Conservation (phyloP, 2,797 vertebrate species). For the Spinus pinus region DNA sequence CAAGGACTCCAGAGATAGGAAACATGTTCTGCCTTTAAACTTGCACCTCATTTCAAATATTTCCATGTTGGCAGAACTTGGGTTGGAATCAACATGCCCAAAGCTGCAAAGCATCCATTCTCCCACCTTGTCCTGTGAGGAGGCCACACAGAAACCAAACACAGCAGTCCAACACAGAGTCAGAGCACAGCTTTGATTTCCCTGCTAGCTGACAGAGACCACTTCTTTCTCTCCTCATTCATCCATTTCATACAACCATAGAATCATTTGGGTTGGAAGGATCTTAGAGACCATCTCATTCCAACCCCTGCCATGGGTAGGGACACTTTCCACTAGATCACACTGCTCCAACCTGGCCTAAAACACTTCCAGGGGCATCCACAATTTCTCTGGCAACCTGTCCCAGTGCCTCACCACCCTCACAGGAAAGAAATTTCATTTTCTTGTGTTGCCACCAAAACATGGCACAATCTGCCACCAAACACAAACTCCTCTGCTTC, state of each 20-base stretch:
- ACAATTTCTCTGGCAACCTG: neutral
- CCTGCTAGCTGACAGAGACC: neutral
- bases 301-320: neutral
- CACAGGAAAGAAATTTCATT: neutral
- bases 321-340: neutral
- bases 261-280: neutral
- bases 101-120: neutral
- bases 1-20: neutral
- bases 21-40: neutral
- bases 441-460: neutral
- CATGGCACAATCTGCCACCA: neutral
- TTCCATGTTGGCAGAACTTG: neutral
- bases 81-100: neutral
- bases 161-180: neutral
- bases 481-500: neutral
- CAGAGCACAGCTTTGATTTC: neutral
- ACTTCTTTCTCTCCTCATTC: neutral
- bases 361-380: neutral
- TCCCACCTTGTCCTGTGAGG: neutral
- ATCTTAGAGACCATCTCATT: neutral
- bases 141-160: neutral
- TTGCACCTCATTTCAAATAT: neutral
- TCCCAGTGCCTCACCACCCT: neutral
- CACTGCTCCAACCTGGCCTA: neutral
- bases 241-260: neutral